Conservation (phyloP, 2,113 vertebrate genomes). For the Gasterosteus nipponicus region DNA sequence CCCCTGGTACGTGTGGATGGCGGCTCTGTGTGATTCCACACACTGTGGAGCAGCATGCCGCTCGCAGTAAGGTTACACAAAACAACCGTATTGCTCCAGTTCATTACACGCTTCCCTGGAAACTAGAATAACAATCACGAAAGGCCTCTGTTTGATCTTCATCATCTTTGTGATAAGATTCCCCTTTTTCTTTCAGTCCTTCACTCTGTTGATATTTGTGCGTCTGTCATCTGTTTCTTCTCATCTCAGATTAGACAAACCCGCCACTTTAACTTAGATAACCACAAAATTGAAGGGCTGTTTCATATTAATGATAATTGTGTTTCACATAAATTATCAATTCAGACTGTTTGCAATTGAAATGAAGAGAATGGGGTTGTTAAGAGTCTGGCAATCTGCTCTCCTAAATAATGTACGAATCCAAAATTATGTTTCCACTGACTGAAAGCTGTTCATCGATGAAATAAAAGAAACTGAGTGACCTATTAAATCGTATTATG, state of each 20-base stretch:
- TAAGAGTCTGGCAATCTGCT: conserved; percentile 65
- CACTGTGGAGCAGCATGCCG: conserved; percentile 29
- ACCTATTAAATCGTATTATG: conserved; percentile 64
- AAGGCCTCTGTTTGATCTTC: conserved; percentile 75
- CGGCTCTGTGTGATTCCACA: conserved; percentile 55
- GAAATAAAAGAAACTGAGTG: conserved; percentile 62
- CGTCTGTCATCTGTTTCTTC: conserved; percentile 33
- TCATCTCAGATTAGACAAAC: conserved; percentile 71
- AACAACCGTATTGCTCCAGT: conserved; percentile 72
- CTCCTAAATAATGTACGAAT: conserved; percentile 47
- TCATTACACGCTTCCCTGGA: conserved; percentile 81
- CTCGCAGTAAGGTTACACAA: conserved; percentile 63
- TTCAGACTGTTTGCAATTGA: conserved; percentile 71
- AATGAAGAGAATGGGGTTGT: conserved; percentile 67
- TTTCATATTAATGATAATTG: conserved; percentile 75
- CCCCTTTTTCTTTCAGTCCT: conserved; percentile 16
- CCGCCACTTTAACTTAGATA: conserved; percentile 63
- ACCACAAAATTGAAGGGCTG: conserved; percentile 45
- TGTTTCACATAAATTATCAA: conserved; percentile 76
- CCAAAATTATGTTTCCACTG: conserved; percentile 55
- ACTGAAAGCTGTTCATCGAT: conserved; percentile 60
- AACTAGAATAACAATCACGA: conserved; percentile 73
- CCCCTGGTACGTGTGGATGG: conserved; percentile 35
- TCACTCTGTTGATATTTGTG: conserved; percentile 26
- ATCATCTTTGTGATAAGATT: conserved; percentile 76